These are phyloP conservation scores for Cylloceria caligata DNA, from an alignment of 2,888 invertebrate species.

Conservation along the genomic window DNA sequence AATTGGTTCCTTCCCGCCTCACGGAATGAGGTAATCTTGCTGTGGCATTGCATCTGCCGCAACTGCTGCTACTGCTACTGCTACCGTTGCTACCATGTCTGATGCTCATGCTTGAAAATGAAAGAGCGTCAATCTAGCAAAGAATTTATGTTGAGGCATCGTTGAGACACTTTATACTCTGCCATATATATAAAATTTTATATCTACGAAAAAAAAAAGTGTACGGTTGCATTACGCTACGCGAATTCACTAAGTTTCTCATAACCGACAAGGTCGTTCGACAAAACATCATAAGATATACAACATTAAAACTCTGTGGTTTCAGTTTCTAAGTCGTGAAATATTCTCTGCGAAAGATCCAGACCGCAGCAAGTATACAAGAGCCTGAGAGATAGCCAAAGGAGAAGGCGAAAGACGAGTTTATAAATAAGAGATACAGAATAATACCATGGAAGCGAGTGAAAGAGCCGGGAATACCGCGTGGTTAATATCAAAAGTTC, in stretches of 20 bases:
- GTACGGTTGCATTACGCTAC: neutral
- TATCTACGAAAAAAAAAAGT: neutral
- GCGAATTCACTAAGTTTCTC: neutral
- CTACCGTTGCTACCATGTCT: slow-evolving; percentile 3
- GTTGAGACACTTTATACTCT: neutral
- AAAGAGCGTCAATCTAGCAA: slow-evolving; percentile 35
- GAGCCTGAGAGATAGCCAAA: neutral
- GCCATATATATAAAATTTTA: neutral
- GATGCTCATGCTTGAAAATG: slow-evolving; percentile 50
- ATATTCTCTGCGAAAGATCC: slow-evolving; percentile 12
- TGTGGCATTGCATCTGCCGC: slow-evolving; percentile 57
- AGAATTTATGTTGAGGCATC: slow-evolving; percentile 28
- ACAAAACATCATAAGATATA: slow-evolving; percentile 4
- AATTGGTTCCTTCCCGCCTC: slow-evolving; percentile 56
- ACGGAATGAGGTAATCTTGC: slow-evolving; percentile 64
- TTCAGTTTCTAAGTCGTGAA: slow-evolving; percentile 7
- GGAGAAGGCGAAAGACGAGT: slow-evolving; percentile 13
- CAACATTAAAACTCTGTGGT: slow-evolving; percentile 1
- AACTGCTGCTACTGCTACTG: slow-evolving; percentile 39
- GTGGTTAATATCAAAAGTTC: slow-evolving; percentile 61
- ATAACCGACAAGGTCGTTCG: neutral
- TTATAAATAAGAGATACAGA: slow-evolving; percentile 50
- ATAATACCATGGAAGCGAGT: slow-evolving; percentile 30
- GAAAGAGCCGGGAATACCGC: slow-evolving; percentile 48
- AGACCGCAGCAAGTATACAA: neutral